Evolutionary conservation across 2,888 invertebrate genomes (phyloP), one percentile per base, ranked within the genome.

Genomic region (Aelia acuminata): DNA sequence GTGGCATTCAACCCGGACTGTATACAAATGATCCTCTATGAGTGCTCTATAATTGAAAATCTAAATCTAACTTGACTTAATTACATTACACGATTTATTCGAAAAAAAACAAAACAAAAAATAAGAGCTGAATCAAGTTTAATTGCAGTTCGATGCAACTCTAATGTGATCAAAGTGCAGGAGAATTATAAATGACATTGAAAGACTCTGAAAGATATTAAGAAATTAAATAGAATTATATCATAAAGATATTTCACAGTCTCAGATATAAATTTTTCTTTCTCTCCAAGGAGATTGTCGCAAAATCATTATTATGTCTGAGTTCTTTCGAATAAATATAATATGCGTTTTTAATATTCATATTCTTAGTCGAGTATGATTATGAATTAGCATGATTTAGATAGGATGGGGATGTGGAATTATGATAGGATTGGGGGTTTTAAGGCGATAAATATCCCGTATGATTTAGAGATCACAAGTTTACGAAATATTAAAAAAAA

Each of bases 101-200:
- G 35, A 35, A 70, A n/a, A 57, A 63, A 63, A 31, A 63, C 31
- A 15, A 31, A 31, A 26, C 26, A 18, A 15, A 35, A 70, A 70
- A 35, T 70, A 70, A 70, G 35, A 70, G 63, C 31, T 31, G 35
- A 70, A 70, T 70, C 35, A 70, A 35, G 31, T 70, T 70, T 70
- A 70, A 70, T 31, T 70, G 63, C 20, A 70, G 18, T 15, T 35
- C 35, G 63, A 35, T 70, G 63, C 63, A 70, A 70, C 63, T 31
- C 31, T 70, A 70, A 70, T 70, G 63, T 35, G 63, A 70, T 70
- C 63, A 31, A 70, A 70, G 35, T 70, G 63, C 63, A 70, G 4
- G 0, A 18, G 63, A 70, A 70, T 70, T 70, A 70, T 70, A 26
- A 3, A 26, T 50, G 0, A 10, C 8, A 26, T 22, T 3, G 13